Evolutionary conservation across 2,113 vertebrate genomes (phyloP).

Genomic region (Clarias gariepinus): DNA sequence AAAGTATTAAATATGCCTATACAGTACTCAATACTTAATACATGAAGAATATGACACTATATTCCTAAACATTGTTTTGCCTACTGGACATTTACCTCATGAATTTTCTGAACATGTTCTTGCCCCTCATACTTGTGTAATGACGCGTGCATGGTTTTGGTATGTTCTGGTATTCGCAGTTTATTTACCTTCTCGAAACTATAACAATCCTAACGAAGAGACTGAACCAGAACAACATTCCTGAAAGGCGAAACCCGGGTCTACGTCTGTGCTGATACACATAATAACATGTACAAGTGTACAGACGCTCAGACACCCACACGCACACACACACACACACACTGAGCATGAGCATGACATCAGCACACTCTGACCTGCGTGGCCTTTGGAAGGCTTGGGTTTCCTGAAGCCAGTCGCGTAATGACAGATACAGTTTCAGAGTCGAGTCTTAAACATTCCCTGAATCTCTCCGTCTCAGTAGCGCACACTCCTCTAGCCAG

Average conservation of each 20-base stretch:
- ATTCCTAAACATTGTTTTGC: not conserved
- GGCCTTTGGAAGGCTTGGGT: conserved; percentile 36
- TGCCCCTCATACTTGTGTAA: not conserved
- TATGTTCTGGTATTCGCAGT: conserved; percentile 14
- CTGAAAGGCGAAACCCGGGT: conserved; percentile 6
- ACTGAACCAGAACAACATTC: conserved; percentile 2
- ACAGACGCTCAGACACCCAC: not conserved
- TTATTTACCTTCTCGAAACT: not conserved
- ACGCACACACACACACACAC: not conserved
- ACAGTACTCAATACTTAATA: too few species aligned
- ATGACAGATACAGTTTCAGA: conserved; percentile 58
- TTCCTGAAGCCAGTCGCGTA: conserved; percentile 53
- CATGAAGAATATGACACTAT: not conserved
- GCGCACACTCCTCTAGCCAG: conserved; percentile 42
- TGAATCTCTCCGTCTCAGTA: conserved; percentile 30
- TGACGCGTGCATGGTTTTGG: not conserved
- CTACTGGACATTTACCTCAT: not conserved
- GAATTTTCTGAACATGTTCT: not conserved
- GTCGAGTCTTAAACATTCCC: conserved; percentile 50
- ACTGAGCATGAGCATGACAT: conserved; percentile 36
- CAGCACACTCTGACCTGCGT: conserved; percentile 42
- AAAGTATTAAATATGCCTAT: not conserved
- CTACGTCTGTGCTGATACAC: not conserved
- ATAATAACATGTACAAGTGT: not conserved
- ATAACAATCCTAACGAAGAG: not conserved